These are phyloP conservation scores for Carassius carassius DNA, from an alignment of 2,113 vertebrate genomes.

Conservation along the genomic window DNA sequence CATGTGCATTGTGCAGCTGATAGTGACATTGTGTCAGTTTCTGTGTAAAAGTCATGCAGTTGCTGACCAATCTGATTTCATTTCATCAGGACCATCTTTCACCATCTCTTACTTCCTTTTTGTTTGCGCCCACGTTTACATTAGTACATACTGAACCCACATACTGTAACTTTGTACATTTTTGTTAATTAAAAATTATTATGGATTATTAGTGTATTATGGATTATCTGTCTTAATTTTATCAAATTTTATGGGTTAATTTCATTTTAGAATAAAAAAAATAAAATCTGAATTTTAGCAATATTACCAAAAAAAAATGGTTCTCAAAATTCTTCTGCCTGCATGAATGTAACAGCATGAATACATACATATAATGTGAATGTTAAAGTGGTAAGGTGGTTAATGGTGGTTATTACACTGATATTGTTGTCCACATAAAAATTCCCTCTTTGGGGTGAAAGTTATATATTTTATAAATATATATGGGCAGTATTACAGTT, in stretches of 20 bases:
- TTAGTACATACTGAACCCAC: background rate
- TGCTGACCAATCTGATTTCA: conserved; percentile 59
- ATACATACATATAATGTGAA: too few species aligned
- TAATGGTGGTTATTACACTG: too few species aligned
- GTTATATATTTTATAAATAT: too few species aligned
- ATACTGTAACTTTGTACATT: background rate
- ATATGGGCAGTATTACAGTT: too few species aligned
- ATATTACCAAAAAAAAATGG: background rate
- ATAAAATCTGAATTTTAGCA: too few species aligned
- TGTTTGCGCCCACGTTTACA: conserved; percentile 22
- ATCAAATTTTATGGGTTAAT: background rate
- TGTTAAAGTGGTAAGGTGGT: too few species aligned
- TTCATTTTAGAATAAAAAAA: too few species aligned
- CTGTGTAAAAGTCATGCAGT: conserved; percentile 38
- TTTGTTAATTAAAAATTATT: too few species aligned
- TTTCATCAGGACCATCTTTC: conserved; percentile 67
- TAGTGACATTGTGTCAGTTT: conserved; percentile 38
- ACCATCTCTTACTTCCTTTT: conserved; percentile 63
- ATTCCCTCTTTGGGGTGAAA: too few species aligned
- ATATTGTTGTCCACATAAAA: too few species aligned
- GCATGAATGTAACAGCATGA: background rate
- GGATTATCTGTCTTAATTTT: background rate
- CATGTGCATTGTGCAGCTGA: conserved; percentile 27
- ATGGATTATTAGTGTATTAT: too few species aligned
- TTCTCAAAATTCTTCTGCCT: background rate